These are phyloP conservation scores for Falco rusticolus DNA, from an alignment of 2,797 vertebrate genomes.

Conservation along the genomic window DNA sequence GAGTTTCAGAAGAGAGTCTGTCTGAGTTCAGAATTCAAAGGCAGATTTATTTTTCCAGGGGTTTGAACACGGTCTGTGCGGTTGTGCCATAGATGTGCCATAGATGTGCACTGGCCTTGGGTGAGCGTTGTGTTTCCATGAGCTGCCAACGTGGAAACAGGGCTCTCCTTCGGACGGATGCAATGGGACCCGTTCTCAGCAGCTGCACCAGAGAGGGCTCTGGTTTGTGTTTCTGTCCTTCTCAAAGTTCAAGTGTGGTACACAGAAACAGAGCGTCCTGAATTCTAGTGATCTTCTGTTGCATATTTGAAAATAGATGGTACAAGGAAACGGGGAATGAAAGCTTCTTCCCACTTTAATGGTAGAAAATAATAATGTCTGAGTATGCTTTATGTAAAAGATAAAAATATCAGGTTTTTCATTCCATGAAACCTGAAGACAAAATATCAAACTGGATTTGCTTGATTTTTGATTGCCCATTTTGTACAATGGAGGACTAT, in stretches of 20 bases:
- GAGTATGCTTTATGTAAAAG: neutral
- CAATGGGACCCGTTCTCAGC: rapidly evolving
- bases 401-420: neutral
- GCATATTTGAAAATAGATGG: neutral
- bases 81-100: rapidly evolving
- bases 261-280: neutral
- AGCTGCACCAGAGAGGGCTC: neutral
- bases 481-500: neutral
- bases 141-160: rapidly evolving
- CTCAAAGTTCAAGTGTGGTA: neutral
- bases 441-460: neutral
- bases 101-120: neutral
- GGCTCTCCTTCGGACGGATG: neutral
- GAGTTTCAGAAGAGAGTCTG: neutral
- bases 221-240: neutral
- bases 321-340: neutral
- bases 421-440: neutral
- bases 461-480: neutral
- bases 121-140: too few species aligned
- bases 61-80: too few species aligned
- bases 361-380: neutral
- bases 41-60: neutral
- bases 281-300: neutral
- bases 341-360: neutral
- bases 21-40: neutral